Evolutionary conservation across 2,888 invertebrate species (phyloP).

Genomic region (Apoda limacodes): DNA sequence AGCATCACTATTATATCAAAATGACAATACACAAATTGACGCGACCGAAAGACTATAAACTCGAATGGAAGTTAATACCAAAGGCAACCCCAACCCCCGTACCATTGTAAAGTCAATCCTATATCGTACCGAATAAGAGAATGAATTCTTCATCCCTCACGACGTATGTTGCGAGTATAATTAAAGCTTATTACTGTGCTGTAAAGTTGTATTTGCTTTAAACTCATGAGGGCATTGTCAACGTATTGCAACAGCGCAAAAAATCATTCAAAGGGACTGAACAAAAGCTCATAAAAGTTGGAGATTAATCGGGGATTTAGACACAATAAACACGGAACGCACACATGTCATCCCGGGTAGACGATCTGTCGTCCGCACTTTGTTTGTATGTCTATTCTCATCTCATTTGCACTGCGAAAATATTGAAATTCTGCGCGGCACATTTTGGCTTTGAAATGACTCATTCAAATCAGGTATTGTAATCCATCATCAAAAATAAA

Average conservation of each 20-base stretch:
- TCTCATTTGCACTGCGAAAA: no score
- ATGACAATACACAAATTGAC: constrained; percentile 69
- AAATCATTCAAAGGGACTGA: constrained; percentile 51
- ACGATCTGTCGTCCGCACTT: constrained; percentile 27
- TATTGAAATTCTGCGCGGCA: no score
- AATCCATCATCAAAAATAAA: no score
- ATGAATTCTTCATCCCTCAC: no score
- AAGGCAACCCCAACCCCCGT: constrained; percentile 17
- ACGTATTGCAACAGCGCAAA: constrained; percentile 34
- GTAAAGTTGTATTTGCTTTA: constrained; percentile 23
- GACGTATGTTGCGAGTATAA: no score
- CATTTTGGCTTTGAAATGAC: no score
- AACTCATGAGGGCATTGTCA: constrained; percentile 26
- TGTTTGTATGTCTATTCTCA: constrained; percentile 35
- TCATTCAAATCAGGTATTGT: no score
- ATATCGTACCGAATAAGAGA: constrained; percentile 14
- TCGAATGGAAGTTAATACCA: constrained; percentile 55
- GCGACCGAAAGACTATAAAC: constrained; percentile 63
- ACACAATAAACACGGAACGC: constrained; percentile 49
- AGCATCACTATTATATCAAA: constrained; percentile 64
- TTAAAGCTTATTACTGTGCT: background rate
- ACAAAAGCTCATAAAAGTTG: constrained; percentile 66
- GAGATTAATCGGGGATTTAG: constrained; percentile 66
- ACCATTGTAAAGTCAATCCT: constrained; percentile 23
- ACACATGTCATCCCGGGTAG: constrained; percentile 45